Percentiles rank a stretch among this genome's conserved stretches.
These are phyloP conservation scores for Alectura lathami DNA, from an alignment of 2,113 vertebrate genomes.

Conservation along the genomic window DNA sequence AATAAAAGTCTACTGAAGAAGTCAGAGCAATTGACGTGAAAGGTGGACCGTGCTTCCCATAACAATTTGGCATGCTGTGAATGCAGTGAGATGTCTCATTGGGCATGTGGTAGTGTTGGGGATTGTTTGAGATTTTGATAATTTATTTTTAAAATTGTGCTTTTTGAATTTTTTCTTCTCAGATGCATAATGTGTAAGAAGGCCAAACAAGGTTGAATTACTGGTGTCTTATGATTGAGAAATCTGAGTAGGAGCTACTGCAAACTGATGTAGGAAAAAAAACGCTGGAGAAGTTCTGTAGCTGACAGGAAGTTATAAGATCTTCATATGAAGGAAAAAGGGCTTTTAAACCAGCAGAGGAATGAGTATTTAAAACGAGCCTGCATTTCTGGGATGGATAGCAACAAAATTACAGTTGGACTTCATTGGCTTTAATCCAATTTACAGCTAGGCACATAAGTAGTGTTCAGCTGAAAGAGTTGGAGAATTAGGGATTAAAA, in stretches of 20 bases:
- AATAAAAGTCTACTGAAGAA: background rate
- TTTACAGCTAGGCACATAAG: conserved; percentile 5
- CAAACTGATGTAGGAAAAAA: background rate
- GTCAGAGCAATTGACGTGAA: background rate
- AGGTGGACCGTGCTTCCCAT: background rate
- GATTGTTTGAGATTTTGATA: background rate
- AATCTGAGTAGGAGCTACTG: background rate
- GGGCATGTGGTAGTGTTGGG: background rate
- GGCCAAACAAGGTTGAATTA: background rate
- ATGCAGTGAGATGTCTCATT: background rate
- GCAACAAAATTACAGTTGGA: background rate
- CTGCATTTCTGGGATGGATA: background rate
- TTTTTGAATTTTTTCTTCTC: background rate
- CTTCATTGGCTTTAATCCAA: conserved; percentile 18
- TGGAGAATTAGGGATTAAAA: conserved; percentile 42
- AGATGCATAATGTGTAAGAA: background rate
- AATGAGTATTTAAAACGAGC: background rate
- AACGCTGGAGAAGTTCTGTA: background rate
- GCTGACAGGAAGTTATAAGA: background rate
- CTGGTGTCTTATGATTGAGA: background rate
- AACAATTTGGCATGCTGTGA: background rate
- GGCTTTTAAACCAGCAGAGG: background rate
- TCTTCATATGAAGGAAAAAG: background rate
- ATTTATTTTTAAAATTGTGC: background rate
- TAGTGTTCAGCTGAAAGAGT: conserved; percentile 14